These are phyloP conservation scores for Rousettus leschenaultii DNA, from an alignment of 2,113 vertebrate species.

Conservation along the genomic window DNA sequence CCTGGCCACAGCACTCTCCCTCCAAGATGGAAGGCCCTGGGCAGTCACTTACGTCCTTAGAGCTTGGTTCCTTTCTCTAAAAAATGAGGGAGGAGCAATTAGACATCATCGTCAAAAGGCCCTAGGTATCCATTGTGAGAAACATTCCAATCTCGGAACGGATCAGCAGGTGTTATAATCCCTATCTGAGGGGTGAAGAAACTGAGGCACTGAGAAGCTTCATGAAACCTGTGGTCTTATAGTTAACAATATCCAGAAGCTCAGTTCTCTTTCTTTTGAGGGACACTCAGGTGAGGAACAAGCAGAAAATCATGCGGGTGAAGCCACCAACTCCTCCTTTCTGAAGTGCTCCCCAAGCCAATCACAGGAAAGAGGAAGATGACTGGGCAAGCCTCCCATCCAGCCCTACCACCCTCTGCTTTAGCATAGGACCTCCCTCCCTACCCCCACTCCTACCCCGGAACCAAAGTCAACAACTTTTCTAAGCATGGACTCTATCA, in stretches of 20 bases:
- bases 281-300: neutral
- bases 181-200: neutral
- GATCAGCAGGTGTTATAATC: neutral
- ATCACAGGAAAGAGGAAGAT: neutral
- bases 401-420: neutral
- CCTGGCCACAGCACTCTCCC: neutral
- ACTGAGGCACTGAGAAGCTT: neutral
- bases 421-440: neutral
- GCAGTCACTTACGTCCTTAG: neutral
- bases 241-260: neutral
- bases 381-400: neutral
- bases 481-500: neutral
- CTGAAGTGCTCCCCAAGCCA: neutral
- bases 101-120: neutral
- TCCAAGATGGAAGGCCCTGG: neutral
- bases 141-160: neutral
- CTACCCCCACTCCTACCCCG: neutral
- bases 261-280: neutral
- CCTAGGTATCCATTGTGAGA: neutral
- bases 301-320: neutral
- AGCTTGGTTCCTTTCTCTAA: neutral
- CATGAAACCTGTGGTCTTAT: neutral
- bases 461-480: neutral
- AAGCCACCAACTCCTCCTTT: neutral
- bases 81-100: neutral